Evolutionary conservation across 2,797 vertebrate genomes (phyloP).

Genomic region (Cygnus olor): DNA sequence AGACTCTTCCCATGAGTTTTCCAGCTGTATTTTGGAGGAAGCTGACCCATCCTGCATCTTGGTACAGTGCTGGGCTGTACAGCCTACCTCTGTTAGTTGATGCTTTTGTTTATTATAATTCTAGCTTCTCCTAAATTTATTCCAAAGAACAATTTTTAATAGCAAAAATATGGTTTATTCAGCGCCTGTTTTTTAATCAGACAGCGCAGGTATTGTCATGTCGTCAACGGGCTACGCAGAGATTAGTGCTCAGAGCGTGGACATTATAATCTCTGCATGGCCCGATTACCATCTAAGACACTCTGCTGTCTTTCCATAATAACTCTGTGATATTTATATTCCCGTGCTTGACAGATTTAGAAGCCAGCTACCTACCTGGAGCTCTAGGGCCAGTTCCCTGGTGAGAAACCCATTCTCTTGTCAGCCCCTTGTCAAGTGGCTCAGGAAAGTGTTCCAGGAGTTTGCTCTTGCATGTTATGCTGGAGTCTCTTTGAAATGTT

Average conservation of each 20-base stretch:
- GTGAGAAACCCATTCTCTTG: background rate
- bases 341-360: background rate
- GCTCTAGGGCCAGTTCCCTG: background rate
- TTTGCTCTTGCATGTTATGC: background rate
- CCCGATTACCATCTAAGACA: background rate
- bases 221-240: background rate
- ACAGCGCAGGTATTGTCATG: background rate
- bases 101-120: background rate
- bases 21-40: background rate
- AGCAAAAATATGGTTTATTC: background rate
- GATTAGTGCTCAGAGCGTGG: constrained; percentile 24
- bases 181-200: constrained; percentile 4
- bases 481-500: background rate
- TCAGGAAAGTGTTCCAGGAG: background rate
- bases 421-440: background rate
- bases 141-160: background rate
- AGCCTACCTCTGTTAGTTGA: background rate
- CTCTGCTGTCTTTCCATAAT: background rate
- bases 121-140: background rate
- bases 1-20: background rate
- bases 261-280: constrained; percentile 34
- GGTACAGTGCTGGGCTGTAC: background rate
- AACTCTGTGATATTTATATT: constrained; percentile 21
- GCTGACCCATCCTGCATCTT: background rate
- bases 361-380: background rate